Conservation (phyloP, 1,140 invertebrate species). For the Battus philenor region DNA sequence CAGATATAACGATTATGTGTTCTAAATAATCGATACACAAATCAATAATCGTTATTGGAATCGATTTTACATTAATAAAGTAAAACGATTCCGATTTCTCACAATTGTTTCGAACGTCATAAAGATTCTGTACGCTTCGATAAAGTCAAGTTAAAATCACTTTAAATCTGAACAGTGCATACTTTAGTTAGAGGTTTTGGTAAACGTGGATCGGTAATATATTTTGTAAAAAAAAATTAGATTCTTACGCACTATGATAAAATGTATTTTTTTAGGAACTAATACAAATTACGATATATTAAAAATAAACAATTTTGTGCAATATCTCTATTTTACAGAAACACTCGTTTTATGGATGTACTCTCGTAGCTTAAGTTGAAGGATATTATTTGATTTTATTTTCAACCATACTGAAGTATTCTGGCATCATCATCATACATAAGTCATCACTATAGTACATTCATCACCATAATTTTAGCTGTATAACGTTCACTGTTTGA, state of each 20-base stretch:
- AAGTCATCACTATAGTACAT: too few species aligned
- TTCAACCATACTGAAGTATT: too few species aligned
- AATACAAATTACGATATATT: too few species aligned
- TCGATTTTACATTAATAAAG: slow-evolving; percentile 16
- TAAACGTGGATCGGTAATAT: not conserved
- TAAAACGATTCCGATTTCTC: slow-evolving; percentile 20
- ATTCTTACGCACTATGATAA: slow-evolving; percentile 16
- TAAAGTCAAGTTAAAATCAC: slow-evolving; percentile 23
- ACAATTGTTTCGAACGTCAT: slow-evolving; percentile 18
- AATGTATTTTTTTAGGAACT: slow-evolving; percentile 6
- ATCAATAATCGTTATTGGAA: slow-evolving; percentile 15
- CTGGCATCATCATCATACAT: too few species aligned
- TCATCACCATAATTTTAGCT: too few species aligned
- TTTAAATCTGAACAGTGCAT: slow-evolving; percentile 17
- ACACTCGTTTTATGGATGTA: too few species aligned
- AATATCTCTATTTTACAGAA: too few species aligned
- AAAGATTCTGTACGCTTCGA: slow-evolving; percentile 16
- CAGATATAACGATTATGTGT: slow-evolving; percentile 10
- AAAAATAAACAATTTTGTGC: too few species aligned
- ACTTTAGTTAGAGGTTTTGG: slow-evolving; percentile 13
- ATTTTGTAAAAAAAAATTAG: slow-evolving; percentile 17
- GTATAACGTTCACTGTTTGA: too few species aligned
- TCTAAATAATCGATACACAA: slow-evolving; percentile 15
- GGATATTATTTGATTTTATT: too few species aligned
- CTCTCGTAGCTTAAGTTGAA: too few species aligned